Percentiles rank a stretch among this genome's conserved stretches.
These are phyloP conservation scores for Indicator maculatus DNA, from an alignment of 2,113 vertebrate species.

Conservation along the genomic window DNA sequence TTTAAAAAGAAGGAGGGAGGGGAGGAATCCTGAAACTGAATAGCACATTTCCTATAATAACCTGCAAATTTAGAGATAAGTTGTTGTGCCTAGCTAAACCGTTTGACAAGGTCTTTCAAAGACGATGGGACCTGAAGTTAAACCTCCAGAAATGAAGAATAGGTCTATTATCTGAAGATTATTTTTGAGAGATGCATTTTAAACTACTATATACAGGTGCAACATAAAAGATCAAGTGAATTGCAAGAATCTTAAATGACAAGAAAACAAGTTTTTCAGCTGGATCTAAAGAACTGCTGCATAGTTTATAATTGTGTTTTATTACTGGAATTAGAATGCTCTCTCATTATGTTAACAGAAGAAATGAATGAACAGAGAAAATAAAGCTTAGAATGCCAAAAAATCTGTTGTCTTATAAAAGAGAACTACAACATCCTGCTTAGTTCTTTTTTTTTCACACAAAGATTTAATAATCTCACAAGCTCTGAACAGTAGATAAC, in stretches of 20 bases:
- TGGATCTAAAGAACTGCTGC: slow-evolving; percentile 21
- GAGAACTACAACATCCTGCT: not conserved
- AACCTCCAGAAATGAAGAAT: slow-evolving; percentile 39
- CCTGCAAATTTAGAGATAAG: slow-evolving; percentile 29
- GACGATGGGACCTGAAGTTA: not conserved
- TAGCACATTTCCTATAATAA: slow-evolving; percentile 42
- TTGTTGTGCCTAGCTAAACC: slow-evolving; percentile 50
- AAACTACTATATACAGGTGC: slow-evolving; percentile 33
- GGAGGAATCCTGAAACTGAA: slow-evolving; percentile 3
- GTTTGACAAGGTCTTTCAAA: slow-evolving; percentile 54
- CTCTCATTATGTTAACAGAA: not conserved
- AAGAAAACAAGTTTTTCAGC: slow-evolving; percentile 40
- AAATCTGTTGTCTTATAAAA: slow-evolving; percentile 13
- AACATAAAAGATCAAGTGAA: slow-evolving; percentile 40
- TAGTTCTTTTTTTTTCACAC: not conserved
- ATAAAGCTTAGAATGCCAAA: not conserved
- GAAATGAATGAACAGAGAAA: not conserved
- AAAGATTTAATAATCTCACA: not conserved
- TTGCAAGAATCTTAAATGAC: not conserved
- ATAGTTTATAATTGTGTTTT: slow-evolving; percentile 18
- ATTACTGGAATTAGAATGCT: slow-evolving; percentile 33
- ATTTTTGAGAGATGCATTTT: slow-evolving; percentile 43
- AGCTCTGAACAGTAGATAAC: not conserved
- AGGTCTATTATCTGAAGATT: slow-evolving; percentile 41
- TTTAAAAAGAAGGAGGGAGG: not conserved